Base-by-base conservation (phyloP, 2,888 invertebrate species). In the Leucophenga maculata region DNA sequence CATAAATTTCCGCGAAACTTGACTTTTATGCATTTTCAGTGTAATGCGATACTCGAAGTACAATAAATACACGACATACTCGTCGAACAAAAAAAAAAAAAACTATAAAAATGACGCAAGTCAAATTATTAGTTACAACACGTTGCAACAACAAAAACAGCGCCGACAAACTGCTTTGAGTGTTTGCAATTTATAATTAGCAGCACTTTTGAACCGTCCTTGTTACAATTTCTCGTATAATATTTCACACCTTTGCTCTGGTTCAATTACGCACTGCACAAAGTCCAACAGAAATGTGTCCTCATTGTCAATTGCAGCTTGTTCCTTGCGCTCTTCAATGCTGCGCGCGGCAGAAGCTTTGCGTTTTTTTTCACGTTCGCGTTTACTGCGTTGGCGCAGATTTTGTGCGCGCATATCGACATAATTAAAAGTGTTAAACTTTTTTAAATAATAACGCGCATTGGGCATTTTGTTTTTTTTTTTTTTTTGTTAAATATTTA, bases 221-320 rank as follows among this genome's bases (percentile, higher is more conserved):
- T n/a, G n/a, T n/a, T 26, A 26, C 26, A 26, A 26, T n/a, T n/a
- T n/a, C n/a, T n/a, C n/a, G n/a, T n/a, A n/a, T n/a, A n/a, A n/a
- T 16, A 46, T 46, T 46, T 54, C 39, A 39, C 81, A 86, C 85
- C 85, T 83, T 54, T 78, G 79, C 20, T 78, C 70, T 22, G 86
- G 86, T 67, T 80, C 78, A 73, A 86, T 65, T 55, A 77, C 79
- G 72, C 86, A 86, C 62, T 86, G 86, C 65, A 86, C 83, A 75
- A 84, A 86, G 75, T 86, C 86, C 32, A 79, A 74, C 46, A 86
- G 76, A 72, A 82, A 85, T 64, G 80, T 78, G 48, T 79, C 78
- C 26, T 79, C 78, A 14, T 78, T 73, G 22, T 73, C 74, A 26
- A 55, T 68, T 39, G 6, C 55, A 1, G 1, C 65, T 6, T 31